These are phyloP conservation scores for Carlito syrichta DNA, from an alignment of 2,113 vertebrate species.

Conservation along the genomic window DNA sequence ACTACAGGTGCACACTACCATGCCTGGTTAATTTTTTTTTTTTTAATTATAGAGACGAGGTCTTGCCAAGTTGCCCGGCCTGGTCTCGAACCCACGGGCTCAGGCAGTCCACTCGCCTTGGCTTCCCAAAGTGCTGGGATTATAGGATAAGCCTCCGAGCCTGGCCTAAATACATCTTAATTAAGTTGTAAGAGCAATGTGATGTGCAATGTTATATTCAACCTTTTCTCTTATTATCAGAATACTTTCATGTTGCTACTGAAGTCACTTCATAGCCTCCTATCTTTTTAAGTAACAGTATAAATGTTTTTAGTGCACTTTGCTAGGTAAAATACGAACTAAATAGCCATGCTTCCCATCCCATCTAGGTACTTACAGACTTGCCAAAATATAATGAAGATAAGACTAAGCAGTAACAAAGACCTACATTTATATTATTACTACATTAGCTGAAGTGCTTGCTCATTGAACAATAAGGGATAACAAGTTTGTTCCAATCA, in stretches of 20 bases:
- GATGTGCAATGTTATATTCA: not conserved
- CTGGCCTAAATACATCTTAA: not conserved
- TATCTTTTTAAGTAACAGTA: not conserved
- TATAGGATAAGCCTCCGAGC: no score
- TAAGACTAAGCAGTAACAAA: not conserved
- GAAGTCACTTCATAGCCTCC: not conserved
- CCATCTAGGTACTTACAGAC: not conserved
- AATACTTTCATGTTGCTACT: not conserved
- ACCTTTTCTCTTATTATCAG: not conserved
- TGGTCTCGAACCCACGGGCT: no score
- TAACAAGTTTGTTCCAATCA: not conserved
- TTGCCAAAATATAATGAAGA: not conserved
- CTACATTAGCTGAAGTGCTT: not conserved
- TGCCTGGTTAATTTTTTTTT: no score
- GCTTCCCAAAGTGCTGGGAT: no score
- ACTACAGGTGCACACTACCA: no score
- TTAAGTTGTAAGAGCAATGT: not conserved
- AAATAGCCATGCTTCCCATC: not conserved
- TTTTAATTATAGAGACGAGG: no score
- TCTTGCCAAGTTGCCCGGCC: no score
- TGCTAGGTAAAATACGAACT: not conserved
- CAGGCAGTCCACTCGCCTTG: no score
- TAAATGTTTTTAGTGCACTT: not conserved
- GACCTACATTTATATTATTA: not conserved
- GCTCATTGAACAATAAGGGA: not conserved